These are phyloP conservation scores for Urocyon cinereoargenteus DNA, from an alignment of 2,797 vertebrate genomes.

Conservation along the genomic window DNA sequence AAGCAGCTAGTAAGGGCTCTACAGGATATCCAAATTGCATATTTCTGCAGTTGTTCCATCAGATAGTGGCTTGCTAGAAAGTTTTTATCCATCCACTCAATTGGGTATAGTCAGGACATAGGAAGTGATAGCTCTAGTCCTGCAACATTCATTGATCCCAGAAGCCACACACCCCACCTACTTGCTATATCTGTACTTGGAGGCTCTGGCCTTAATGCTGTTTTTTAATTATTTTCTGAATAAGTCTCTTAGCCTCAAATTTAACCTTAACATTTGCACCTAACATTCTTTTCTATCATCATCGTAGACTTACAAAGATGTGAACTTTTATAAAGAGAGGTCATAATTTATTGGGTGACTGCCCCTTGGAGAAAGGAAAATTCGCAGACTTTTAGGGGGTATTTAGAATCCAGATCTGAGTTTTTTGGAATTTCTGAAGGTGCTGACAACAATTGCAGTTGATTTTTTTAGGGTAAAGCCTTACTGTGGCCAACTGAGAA, in stretches of 20 bases:
- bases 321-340: not conserved
- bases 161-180: not conserved
- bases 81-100: not conserved
- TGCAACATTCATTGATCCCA: not conserved
- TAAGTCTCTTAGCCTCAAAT: not conserved
- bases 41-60: not conserved
- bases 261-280: not conserved
- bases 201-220: not conserved
- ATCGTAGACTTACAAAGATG: not conserved
- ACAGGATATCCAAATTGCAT: not conserved
- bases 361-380: not conserved
- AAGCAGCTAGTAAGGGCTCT: not conserved
- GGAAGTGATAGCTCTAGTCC: not conserved
- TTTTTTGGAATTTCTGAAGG: constrained; percentile 1
- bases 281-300: not conserved
- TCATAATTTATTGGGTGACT: not conserved
- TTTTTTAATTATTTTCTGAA: not conserved
- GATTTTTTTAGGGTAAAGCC: not conserved
- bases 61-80: not conserved
- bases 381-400: not conserved
- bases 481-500: not conserved
- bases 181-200: not conserved
- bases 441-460: not conserved
- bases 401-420: constrained; percentile 5
- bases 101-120: not conserved